Percentiles rank a stretch among this genome's conserved stretches.
Evolutionary conservation across 2,797 vertebrate genomes (phyloP).

Genomic region (Chelon labrosus): DNA sequence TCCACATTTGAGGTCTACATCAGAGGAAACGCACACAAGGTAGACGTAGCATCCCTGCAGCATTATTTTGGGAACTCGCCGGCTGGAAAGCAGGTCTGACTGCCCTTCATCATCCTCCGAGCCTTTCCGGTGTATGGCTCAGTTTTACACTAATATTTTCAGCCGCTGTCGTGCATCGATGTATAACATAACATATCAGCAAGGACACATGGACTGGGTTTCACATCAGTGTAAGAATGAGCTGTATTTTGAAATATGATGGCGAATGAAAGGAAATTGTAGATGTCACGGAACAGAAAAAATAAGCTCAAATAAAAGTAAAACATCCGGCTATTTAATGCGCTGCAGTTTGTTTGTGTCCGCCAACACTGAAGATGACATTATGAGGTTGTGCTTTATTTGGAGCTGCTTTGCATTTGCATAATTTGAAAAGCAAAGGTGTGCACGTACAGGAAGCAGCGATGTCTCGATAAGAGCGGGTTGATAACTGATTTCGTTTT

Average conservation of each 20-base stretch:
- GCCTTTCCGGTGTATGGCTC: background rate
- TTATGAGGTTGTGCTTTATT: background rate
- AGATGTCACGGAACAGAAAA: background rate
- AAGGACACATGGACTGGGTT: background rate
- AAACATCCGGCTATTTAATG: background rate
- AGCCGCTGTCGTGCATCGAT: background rate
- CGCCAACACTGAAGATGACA: background rate
- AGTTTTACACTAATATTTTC: background rate
- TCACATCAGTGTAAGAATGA: background rate
- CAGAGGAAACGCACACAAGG: conserved; percentile 12
- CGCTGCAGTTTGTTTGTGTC: background rate
- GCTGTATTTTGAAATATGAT: background rate
- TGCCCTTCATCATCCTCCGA: background rate
- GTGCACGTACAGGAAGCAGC: too few species aligned
- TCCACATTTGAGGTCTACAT: conserved; percentile 5
- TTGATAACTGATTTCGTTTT: too few species aligned
- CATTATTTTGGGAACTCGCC: conserved; percentile 28
- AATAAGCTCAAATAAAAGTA: conserved; percentile 1
- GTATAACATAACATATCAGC: background rate
- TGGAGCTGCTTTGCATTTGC: conserved; percentile 15
- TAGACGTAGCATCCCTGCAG: conserved; percentile 14
- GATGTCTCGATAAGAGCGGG: too few species aligned
- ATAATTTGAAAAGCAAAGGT: background rate
- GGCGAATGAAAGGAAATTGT: background rate
- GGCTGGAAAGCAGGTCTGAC: conserved; percentile 14